Conservation (phyloP, 2,888 invertebrate species). For the Amphimallon solstitiale region DNA sequence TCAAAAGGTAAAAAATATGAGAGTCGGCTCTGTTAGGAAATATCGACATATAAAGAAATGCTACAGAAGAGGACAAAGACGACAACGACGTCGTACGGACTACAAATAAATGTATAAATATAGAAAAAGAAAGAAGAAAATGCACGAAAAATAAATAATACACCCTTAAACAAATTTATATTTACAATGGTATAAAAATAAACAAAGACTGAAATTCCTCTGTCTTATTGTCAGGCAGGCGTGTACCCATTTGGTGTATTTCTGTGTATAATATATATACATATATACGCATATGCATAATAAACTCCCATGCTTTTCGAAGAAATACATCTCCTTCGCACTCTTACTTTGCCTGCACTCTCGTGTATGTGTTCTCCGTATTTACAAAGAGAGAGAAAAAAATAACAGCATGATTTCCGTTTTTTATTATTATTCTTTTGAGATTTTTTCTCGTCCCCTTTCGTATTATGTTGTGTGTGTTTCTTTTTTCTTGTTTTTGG, state of each 20-base stretch:
- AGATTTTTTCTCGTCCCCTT: slow-evolving; percentile 5
- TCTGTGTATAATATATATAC: slow-evolving; percentile 1
- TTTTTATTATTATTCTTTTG: slow-evolving; percentile 23
- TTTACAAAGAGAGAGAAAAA: background rate
- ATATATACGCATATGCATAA: slow-evolving; percentile 8
- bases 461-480: background rate
- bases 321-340: slow-evolving; percentile 15
- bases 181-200: slow-evolving; percentile 47
- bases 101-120: too few relatives aligned
- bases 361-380: background rate
- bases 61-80: too few relatives aligned
- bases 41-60: too few relatives aligned
- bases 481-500: background rate
- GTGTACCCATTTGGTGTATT: slow-evolving; percentile 17
- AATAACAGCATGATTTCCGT: background rate
- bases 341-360: background rate
- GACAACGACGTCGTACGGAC: too few relatives aligned
- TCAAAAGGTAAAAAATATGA: too few relatives aligned
- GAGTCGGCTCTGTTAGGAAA: too few relatives aligned
- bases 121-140: background rate
- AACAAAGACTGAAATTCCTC: slow-evolving; percentile 40
- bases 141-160: slow-evolving; percentile 42
- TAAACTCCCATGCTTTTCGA: slow-evolving; percentile 22
- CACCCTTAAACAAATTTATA: slow-evolving; percentile 41
- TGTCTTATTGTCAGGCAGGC: slow-evolving; percentile 24